Base-by-base conservation (phyloP, 2,888 invertebrate species). In the Drosophila niveifrons region DNA sequence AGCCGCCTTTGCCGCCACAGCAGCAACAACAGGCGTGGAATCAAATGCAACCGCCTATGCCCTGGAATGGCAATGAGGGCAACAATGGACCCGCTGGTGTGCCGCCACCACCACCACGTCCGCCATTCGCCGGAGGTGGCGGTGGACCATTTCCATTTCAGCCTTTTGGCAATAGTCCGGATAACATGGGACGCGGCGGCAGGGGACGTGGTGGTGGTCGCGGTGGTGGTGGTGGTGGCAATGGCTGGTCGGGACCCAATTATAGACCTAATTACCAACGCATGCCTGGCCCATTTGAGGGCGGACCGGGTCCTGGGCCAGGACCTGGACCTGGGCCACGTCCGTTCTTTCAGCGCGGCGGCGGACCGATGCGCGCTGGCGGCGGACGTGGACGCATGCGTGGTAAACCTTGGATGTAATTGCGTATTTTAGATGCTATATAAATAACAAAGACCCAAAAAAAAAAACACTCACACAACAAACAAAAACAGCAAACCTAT, bases 391-490 rank as follows among this genome's bases (percentile, higher is more conserved):
- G 87, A 9, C 89, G 88, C 56, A 88, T 91, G 88, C 91, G 92
- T 75, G 92, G 92, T 80, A 90, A 89, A 81, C 78, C 90, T 70
- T 91, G 91, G 91, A 89, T 90, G 75, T 91, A 90, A 91, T 78
- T 78, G 61, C 74, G 71, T 84, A 88, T 82, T 78, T 67, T 73
- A 69, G 64, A 43, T 74, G 51, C 31, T 66, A 74, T 66, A 74
- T 62, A 57, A 17, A 64, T n/a, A 62, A 57, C 43, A 67, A 7
- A 57, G 29, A 47, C 34, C 55, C 4, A 62, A 9, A 51, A 10
- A 58, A 2, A 53, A 6, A 4, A 18, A 66, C 36, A 62, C 48
- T 36, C 29, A 46, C 41, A 34, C 18, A 11, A 29, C n/a, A 41
- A 41, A 67, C 17, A 43, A 47, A 41, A 41, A 67, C 17, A 43